Conservation (phyloP, 2,113 vertebrate species). For the Struthidea cinerea region DNA sequence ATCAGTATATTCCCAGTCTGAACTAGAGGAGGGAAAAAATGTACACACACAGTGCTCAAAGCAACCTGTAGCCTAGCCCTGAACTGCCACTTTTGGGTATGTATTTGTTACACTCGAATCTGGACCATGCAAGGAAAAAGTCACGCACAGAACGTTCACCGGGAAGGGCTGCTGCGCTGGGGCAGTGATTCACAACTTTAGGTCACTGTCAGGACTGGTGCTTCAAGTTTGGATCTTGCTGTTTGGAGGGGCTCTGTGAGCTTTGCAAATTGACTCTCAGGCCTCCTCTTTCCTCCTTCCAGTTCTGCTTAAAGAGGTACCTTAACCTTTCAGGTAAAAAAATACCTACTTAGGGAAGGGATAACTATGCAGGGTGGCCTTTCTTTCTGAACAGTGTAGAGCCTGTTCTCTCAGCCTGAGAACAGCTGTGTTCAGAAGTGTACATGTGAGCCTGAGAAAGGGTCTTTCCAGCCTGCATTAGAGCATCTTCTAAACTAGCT, state of each 20-base stretch:
- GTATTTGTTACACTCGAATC: neutral
- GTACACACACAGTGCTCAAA: neutral
- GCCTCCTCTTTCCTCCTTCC: neutral
- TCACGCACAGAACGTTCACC: rapidly evolving
- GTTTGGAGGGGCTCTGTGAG: neutral
- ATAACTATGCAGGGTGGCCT: neutral
- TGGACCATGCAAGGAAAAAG: neutral
- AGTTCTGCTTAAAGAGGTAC: neutral
- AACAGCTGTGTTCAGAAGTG: neutral
- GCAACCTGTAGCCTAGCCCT: neutral
- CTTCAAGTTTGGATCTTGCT: neutral
- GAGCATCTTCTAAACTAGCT: neutral
- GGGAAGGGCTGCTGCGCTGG: neutral
- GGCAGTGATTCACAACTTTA: neutral
- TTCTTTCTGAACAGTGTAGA: neutral
- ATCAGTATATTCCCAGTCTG: neutral
- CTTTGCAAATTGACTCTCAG: neutral
- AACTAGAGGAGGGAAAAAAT: neutral
- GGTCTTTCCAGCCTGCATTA: neutral
- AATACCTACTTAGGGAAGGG: neutral
- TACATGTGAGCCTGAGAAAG: neutral
- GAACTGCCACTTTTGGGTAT: neutral
- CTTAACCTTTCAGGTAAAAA: neutral
- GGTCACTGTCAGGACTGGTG: neutral
- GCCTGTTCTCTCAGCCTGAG: neutral